These are phyloP conservation scores for Chaitophorus viminalis DNA, from an alignment of 2,888 invertebrate genomes.

Conservation along the genomic window DNA sequence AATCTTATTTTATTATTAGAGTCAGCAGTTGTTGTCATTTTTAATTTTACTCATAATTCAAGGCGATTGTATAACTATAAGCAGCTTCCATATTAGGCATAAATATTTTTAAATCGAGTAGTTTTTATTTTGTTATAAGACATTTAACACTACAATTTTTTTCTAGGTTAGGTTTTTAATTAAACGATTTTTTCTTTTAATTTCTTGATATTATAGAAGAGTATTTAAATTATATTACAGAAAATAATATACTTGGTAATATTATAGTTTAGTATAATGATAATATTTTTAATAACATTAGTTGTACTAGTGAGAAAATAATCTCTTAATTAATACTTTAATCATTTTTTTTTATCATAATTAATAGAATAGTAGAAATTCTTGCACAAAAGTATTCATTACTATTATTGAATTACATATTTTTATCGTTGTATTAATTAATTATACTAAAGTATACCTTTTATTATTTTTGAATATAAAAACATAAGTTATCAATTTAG, in stretches of 20 bases:
- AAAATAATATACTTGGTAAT: neutral
- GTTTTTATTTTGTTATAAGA: neutral
- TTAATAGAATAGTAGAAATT: neutral
- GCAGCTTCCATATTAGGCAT: neutral
- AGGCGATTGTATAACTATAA: neutral
- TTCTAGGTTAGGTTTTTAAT: too few species aligned
- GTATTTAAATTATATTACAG: neutral
- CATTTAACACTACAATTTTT: too few species aligned
- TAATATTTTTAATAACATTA: neutral
- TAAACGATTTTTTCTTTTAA: too few species aligned
- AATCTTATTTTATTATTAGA: neutral
- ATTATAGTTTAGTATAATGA: neutral
- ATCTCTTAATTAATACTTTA: neutral
- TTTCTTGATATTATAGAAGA: too few species aligned
- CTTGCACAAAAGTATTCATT: neutral
- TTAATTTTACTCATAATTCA: neutral
- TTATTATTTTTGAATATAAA: too few species aligned
- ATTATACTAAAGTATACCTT: too few species aligned
- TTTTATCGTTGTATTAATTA: neutral
- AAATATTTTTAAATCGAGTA: neutral
- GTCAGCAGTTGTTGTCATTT: neutral
- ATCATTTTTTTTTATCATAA: neutral
- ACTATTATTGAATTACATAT: slow-evolving; percentile 1
- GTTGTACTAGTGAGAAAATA: neutral
- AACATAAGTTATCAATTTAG: too few species aligned